Base-by-base conservation (phyloP, 1,140 invertebrate species). In the Psilanteris sp. region DNA sequence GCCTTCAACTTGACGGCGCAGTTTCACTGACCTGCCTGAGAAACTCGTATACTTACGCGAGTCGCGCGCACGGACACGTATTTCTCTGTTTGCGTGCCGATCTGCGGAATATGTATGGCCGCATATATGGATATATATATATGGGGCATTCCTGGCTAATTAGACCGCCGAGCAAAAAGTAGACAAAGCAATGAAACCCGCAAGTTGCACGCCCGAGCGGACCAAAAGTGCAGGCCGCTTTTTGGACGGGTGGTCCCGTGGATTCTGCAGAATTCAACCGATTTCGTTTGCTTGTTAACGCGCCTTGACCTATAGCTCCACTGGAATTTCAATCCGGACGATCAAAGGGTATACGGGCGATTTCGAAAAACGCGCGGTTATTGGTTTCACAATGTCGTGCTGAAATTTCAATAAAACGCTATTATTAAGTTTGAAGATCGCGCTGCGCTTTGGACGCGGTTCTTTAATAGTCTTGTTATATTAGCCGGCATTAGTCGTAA, bases 1-100 rank as follows among this genome's bases (percentile, higher is more conserved):
- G 88, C 88, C 88, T 89, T 89, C 86, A 88, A 89, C 88, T 89
- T 88, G 87, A 87, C 86, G 87, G 86, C 83, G 87, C 86, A 87
- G 87, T 88, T 88, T 88, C 87, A 88, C 87, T 88, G 87, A 89
- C 87, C 87, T 89, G 87, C 87, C 87, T 89, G 87, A 88, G 86
- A 88, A 88, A 86, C 86, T 85, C 82, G 80, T 83, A 87, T 81
- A 77, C 79, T 76, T 79, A 62, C 72, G 77, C 77, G 80, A 80
- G 77, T 77, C 78, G 79, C 75, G 81, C 70, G 66, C 78, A 67
- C 61, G 22, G 55, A 68, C 48, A 64, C 67, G 59, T 61, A 67
- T 71, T 59, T 57, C 44, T 61, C 52, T 32, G 73, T 70, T 48
- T 70, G 67, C 70, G 68, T 48, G 72, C 50, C 68, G 70, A 48